A percentile compares a stretch with the other conserved stretches of the same genome.
Conservation (phyloP, 2,113 vertebrate species). For the Cnemophilus loriae region DNA sequence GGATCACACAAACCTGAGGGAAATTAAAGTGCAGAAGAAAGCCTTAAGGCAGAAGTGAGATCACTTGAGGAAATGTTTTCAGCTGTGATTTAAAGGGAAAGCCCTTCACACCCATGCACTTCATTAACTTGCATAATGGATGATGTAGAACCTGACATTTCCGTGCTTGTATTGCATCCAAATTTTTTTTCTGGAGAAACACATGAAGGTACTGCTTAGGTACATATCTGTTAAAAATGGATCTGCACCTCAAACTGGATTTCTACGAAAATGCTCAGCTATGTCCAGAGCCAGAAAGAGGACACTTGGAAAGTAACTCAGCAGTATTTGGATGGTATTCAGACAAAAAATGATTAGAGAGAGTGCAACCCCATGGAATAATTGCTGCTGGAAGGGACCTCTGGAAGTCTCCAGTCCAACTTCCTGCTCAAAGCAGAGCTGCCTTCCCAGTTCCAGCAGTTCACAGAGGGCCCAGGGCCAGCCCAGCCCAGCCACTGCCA, state of each 20-base stretch:
- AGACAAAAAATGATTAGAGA: not conserved
- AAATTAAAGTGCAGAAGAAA: not conserved
- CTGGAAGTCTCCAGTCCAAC: not conserved
- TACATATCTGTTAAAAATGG: not conserved
- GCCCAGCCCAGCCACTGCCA: not conserved
- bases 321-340: not conserved
- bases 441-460: not conserved
- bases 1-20: not conserved
- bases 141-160: not conserved
- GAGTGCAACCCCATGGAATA: not conserved
- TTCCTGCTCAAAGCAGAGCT: not conserved
- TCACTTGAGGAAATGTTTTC: not conserved
- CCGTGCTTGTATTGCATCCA: not conserved
- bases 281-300: not conserved
- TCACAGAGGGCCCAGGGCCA: not conserved
- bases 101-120: slow-evolving; percentile 13
- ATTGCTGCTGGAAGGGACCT: not conserved
- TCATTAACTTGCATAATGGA: not conserved
- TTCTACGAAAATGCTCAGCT: not conserved
- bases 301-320: not conserved
- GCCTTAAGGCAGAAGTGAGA: not conserved
- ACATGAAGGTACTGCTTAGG: not conserved
- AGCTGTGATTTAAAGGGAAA: slow-evolving; percentile 21
- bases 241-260: not conserved
- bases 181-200: not conserved